Conservation (phyloP, 2,113 vertebrate genomes). For the Podarcis cretensis region DNA sequence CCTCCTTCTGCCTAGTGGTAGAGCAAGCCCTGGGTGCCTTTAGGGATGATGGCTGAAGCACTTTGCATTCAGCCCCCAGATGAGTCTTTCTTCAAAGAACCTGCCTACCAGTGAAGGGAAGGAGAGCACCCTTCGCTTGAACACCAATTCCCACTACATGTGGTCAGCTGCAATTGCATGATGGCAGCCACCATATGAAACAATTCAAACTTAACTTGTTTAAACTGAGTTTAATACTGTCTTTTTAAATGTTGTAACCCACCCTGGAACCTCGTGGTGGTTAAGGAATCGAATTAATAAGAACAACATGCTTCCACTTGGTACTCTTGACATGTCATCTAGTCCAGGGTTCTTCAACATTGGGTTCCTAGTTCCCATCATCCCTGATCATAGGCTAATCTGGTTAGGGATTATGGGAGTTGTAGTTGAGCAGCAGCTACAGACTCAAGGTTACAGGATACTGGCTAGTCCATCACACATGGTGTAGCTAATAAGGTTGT, state of each 20-base stretch:
- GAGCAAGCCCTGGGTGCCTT: background rate
- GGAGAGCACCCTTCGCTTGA: background rate
- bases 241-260: no score
- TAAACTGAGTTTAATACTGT: no score
- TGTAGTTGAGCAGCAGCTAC: no score
- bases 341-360: no score
- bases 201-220: background rate
- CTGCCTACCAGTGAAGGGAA: background rate
- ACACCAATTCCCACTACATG: background rate
- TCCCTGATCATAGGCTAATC: no score
- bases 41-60: background rate
- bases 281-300: no score
- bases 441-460: no score
- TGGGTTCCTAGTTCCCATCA: no score
- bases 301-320: background rate
- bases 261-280: no score
- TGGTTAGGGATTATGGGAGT: no score
- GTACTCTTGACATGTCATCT: background rate
- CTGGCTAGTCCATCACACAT: background rate
- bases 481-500: background rate
- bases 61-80: background rate
- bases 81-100: background rate
- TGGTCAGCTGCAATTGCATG: background rate
- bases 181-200: background rate
- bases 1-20: no score